These are phyloP conservation scores for Hoplodrina ambigua DNA, from an alignment of 2,888 invertebrate genomes.

Conservation along the genomic window DNA sequence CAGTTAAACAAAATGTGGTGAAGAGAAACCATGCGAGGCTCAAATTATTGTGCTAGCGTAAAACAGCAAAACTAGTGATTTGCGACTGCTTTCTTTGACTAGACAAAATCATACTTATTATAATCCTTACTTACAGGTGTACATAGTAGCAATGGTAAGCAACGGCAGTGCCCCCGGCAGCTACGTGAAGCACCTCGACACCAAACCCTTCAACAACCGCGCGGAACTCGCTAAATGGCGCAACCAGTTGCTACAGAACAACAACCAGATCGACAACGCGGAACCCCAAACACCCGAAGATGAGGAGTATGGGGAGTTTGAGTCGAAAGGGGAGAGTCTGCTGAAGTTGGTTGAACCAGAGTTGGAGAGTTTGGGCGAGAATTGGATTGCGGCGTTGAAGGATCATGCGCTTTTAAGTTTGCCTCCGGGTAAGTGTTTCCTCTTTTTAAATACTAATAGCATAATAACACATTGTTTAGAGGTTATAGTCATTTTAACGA, in stretches of 20 bases:
- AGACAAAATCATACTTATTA: neutral
- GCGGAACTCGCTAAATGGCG: slow-evolving; percentile 85
- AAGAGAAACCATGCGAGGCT: too few relatives aligned
- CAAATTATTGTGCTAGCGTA: too few relatives aligned
- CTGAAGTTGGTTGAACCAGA: slow-evolving; percentile 98
- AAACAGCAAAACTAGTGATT: too few relatives aligned
- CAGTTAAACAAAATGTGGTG: too few relatives aligned
- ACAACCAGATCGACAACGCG: slow-evolving; percentile 80
- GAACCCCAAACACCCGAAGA: slow-evolving; percentile 74
- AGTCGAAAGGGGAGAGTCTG: slow-evolving; percentile 95
- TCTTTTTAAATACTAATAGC: too few relatives aligned
- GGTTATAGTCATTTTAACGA: too few relatives aligned
- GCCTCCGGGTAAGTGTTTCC: slow-evolving; percentile 92
- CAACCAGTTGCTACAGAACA: slow-evolving; percentile 78
- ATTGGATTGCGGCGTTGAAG: slow-evolving; percentile 98
- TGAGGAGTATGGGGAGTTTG: slow-evolving; percentile 94
- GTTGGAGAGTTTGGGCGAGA: slow-evolving; percentile 96
- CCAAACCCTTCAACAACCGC: slow-evolving; percentile 82
- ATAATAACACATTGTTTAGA: too few relatives aligned
- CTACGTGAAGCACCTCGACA: slow-evolving; percentile 87
- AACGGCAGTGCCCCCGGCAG: slow-evolving; percentile 93
- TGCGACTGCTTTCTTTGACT: too few relatives aligned
- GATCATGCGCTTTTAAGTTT: slow-evolving; percentile 98
- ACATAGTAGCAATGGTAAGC: slow-evolving; percentile 97
- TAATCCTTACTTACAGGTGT: slow-evolving; percentile 90